Percentiles rank a stretch among this genome's conserved stretches.
These are phyloP conservation scores for Psettodes erumei DNA, from an alignment of 2,113 vertebrate genomes.

Conservation along the genomic window DNA sequence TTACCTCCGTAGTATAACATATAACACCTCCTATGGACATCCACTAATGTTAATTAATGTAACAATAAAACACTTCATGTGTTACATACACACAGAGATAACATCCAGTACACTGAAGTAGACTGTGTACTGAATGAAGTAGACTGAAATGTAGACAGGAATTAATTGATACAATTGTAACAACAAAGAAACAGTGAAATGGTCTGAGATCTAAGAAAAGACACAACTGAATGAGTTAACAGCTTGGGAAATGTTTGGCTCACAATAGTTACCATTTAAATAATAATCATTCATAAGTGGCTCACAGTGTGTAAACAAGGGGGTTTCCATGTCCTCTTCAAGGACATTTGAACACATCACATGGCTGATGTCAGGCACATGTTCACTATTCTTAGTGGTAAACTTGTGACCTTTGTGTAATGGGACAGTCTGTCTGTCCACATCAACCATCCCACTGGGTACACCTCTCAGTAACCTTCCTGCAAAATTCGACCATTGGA, in stretches of 20 bases:
- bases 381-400: not conserved
- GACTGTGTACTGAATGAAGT: too few relatives aligned
- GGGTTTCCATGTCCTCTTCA: conserved; percentile 6
- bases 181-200: too few relatives aligned
- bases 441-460: not conserved
- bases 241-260: not conserved
- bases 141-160: too few relatives aligned
- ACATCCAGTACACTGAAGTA: too few relatives aligned
- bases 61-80: too few relatives aligned
- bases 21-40: too few relatives aligned
- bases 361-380: not conserved
- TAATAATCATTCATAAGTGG: not conserved
- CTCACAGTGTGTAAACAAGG: conserved; percentile 11
- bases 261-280: not conserved
- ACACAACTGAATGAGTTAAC: not conserved
- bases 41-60: not conserved
- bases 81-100: too few relatives aligned
- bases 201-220: too few relatives aligned
- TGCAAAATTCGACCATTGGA: not conserved
- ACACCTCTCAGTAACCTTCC: conserved; percentile 17
- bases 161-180: too few relatives aligned
- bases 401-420: conserved; percentile 7
- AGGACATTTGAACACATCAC: not conserved
- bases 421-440: not conserved
- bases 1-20: too few relatives aligned